These are phyloP conservation scores for Carlito syrichta DNA, from an alignment of 2,113 vertebrate species.

Conservation along the genomic window DNA sequence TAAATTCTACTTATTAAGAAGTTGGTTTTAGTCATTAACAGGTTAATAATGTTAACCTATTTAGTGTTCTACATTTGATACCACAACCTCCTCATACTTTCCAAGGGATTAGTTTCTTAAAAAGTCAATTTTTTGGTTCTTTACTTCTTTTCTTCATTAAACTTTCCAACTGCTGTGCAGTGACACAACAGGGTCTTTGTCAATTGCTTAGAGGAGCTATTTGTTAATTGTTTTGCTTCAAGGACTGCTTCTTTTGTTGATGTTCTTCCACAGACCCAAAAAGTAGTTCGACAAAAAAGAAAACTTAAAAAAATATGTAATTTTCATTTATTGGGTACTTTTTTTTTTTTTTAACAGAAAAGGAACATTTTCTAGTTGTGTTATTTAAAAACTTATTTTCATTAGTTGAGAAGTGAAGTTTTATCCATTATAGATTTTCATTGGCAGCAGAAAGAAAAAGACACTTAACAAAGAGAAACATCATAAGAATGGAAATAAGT, in stretches of 20 bases:
- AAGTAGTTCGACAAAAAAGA: conserved; percentile 49
- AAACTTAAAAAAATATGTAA: background rate
- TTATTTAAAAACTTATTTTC: conserved; percentile 20
- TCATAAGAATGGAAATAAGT: background rate
- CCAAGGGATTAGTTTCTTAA: conserved; percentile 53
- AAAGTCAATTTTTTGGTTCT: conserved; percentile 63
- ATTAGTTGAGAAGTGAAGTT: background rate
- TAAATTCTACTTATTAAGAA: background rate
- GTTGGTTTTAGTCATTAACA: background rate
- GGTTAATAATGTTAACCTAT: background rate
- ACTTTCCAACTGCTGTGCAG: conserved; percentile 39
- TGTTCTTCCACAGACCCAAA: conserved; percentile 46
- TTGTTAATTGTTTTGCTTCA: conserved; percentile 69
- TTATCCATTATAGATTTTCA: background rate
- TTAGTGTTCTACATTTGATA: background rate
- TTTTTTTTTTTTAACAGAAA: background rate
- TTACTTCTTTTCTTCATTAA: conserved; percentile 58
- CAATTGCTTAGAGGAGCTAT: conserved; percentile 59
- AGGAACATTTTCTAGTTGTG: background rate
- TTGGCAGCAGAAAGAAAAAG: background rate
- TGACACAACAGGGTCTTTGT: conserved; percentile 65
- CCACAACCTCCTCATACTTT: conserved; percentile 12
- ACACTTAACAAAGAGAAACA: background rate
- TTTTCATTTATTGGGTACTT: conserved; percentile 11
- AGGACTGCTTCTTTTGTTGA: conserved; percentile 68